Evolutionary conservation across 2,888 invertebrate species (phyloP), one percentile per base, ranked within the genome.

Genomic region (Subacronicta megacephala): DNA sequence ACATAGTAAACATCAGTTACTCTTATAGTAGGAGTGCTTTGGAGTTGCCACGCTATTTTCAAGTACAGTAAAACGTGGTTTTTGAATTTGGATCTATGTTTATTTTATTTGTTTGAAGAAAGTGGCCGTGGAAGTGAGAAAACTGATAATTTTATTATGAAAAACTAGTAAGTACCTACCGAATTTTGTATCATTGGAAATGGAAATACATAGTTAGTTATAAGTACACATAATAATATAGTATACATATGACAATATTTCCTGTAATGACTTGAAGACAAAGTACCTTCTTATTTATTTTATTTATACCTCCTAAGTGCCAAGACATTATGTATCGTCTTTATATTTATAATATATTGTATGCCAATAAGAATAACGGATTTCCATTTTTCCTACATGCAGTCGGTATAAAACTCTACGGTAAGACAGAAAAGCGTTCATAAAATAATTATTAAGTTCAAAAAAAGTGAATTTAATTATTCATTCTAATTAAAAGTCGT

Each of bases 301-400:
- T 26, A n/a, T 40, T 36, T 49, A 31, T 37, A 62, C 16, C 37
- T 64, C 41, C 41, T 33, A 35, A 42, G 13, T 18, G 23, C 1
- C 45, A 61, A 61, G 55, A 42, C 47, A 36, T 41, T 36, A 35
- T 41, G 40, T 57, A 44, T 50, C 10, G 33, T 26, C 13, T 23
- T 7, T 9, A 42, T 20, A 44, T 44, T 33, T 64, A 64, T 51
- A n/a, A 36, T 2, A 26, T 26, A 26, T 26, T 18, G 35, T 58
- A 59, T 64, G 41, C 51, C 35, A 46, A 51, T 65, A 13, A 18
- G 26, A n/a, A n/a, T n/a, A n/a, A n/a, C 37, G 7, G 37, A 16
- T 52, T 58, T 62, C 36, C 58, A 58, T 64, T 62, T 52, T 36
- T n/a, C 50, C 5, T 55, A 13, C 38, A 38, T 40, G 43, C n/a